Evolutionary conservation across 2,113 vertebrate genomes (phyloP).

Genomic region (Platanista minor): DNA sequence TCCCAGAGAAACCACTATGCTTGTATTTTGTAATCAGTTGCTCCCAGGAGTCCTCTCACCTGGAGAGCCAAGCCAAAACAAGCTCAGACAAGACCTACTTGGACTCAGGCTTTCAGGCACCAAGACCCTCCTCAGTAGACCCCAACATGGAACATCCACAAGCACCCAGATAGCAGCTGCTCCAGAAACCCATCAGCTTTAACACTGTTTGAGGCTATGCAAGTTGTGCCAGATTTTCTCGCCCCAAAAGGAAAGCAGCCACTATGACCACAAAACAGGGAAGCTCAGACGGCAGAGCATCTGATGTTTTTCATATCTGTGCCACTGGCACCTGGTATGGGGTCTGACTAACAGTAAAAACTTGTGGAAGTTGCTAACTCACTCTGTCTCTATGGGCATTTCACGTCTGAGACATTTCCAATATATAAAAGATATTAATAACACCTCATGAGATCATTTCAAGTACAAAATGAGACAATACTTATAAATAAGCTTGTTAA

Average conservation of each 20-base stretch:
- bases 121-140: background rate
- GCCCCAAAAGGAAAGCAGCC: background rate
- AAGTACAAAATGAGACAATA: background rate
- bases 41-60: background rate
- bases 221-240: background rate
- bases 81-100: background rate
- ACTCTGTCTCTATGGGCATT: background rate
- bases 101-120: background rate
- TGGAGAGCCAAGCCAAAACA: background rate
- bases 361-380: background rate
- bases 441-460: background rate
- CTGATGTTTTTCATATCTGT: background rate
- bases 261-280: background rate
- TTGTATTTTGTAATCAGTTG: background rate
- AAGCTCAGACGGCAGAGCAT: background rate
- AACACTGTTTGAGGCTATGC: background rate
- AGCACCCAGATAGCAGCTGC: background rate
- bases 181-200: background rate
- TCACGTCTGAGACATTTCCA: background rate
- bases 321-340: background rate
- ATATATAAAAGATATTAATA: background rate
- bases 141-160: background rate
- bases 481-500: background rate
- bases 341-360: background rate
- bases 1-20: background rate